Evolutionary conservation across 2,113 vertebrate genomes (phyloP).

Genomic region (Rhinoderma darwinii): DNA sequence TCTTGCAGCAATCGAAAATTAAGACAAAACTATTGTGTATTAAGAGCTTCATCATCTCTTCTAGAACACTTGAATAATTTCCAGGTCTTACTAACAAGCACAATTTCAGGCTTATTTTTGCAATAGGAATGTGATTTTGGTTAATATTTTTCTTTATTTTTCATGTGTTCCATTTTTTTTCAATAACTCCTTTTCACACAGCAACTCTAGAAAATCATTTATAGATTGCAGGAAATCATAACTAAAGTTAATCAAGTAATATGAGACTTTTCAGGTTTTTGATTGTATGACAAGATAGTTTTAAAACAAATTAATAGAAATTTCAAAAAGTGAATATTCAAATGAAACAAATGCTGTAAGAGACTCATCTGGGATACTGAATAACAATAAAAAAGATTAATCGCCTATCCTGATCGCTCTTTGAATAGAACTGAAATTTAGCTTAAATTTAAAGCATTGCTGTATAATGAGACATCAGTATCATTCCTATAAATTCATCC

Average conservation of each 20-base stretch:
- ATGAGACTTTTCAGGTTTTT: slow-evolving; percentile 20
- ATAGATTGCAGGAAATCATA: slow-evolving; percentile 33
- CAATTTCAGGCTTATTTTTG: background rate
- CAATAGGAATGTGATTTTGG: slow-evolving; percentile 2
- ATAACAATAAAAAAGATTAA: slow-evolving; percentile 48
- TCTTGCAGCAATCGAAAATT: background rate
- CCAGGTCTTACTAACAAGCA: slow-evolving; percentile 17
- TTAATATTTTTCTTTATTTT: slow-evolving; percentile 27
- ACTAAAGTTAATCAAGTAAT: slow-evolving; percentile 49
- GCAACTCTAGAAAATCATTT: slow-evolving; percentile 32
- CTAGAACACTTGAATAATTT: slow-evolving; percentile 34
- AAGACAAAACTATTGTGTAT: background rate
- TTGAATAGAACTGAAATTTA: slow-evolving; percentile 41
- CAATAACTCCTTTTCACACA: slow-evolving; percentile 29
- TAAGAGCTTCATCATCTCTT: slow-evolving; percentile 15
- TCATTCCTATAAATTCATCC: slow-evolving; percentile 30
- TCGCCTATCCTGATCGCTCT: background rate
- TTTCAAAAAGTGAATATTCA: slow-evolving; percentile 41
- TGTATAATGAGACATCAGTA: slow-evolving; percentile 42
- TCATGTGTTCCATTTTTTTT: slow-evolving; percentile 16
- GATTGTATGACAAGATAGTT: slow-evolving; percentile 40
- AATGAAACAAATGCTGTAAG: slow-evolving; percentile 47
- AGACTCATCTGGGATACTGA: slow-evolving; percentile 29
- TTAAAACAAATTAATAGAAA: slow-evolving; percentile 53
- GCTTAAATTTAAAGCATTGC: slow-evolving; percentile 37